Base-by-base conservation (phyloP, 1,140 invertebrate species). In the Megathymus violae region DNA sequence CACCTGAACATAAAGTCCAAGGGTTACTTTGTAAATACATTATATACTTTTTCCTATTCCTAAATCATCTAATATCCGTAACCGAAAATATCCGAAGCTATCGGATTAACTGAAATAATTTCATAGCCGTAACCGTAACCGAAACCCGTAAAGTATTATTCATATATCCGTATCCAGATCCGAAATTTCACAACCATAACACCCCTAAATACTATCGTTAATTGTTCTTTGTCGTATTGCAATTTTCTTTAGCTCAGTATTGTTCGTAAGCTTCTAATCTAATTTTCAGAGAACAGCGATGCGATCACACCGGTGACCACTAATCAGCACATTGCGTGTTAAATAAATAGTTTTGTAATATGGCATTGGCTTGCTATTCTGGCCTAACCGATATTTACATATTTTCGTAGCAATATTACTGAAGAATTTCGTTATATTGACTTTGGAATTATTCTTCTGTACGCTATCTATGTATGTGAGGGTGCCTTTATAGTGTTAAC, bases 221-320 rank as follows among this genome's bases (percentile, higher is more conserved):
- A 6, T 31, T 31, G 1, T 31, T 6, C 27, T 31, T 31, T 31
- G 34, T 17, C 11, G 19, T n/a, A n/a, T n/a, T n/a, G n/a, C n/a
- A n/a, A n/a, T 36, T 46, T 47, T 19, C 54, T 54, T 62, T 51
- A 43, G 51, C 60, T 34, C 43, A 44, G 38, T 11, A 22, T 7
- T 17, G 43, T 51, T 22, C 46, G 11, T 62, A 62, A 66, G 64
- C 69, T 71, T 70, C 60, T 54, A 56, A 56, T 56, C 27, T 56
- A 64, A 66, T 72, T 75, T 65, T 69, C 69, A 58, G 43, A 46
- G 19, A 68, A 15, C 40, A 62, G 72, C 41, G 51, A 69, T 61
- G 51, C 38, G 50, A 40, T 41, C 43, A 61, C 38, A 54, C 51
- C 25, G 19, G 5, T 41, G 36, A 43, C 25, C 46, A 61, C 69